A percentile compares a stretch with the other conserved stretches of the same genome.
Conservation (phyloP, 2,888 invertebrate genomes). For the Eupithecia inturbata region DNA sequence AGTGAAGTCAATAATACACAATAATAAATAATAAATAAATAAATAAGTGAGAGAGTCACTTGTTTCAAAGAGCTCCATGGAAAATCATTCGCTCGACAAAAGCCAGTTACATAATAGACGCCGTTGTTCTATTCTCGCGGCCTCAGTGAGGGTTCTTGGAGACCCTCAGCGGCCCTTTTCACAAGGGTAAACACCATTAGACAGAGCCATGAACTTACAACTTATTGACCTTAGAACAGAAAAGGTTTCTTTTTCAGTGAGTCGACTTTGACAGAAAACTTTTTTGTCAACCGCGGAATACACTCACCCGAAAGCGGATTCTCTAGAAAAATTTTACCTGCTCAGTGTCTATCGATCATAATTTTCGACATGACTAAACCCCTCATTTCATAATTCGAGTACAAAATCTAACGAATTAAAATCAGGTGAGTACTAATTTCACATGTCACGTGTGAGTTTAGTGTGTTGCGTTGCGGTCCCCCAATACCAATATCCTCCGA, state of each 20-base stretch:
- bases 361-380: not conserved
- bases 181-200: constrained; percentile 42
- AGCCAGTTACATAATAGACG: constrained; percentile 28
- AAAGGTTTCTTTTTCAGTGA: not conserved
- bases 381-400: not conserved
- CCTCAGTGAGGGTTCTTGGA: constrained; percentile 31
- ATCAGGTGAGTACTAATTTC: constrained; percentile 9
- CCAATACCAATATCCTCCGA: constrained; percentile 5
- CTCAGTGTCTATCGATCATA: not conserved
- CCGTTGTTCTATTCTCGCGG: constrained; percentile 32
- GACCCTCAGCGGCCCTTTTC: constrained; percentile 13
- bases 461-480: not conserved
- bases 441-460: constrained; percentile 2
- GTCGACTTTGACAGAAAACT: not conserved
- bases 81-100: constrained; percentile 23
- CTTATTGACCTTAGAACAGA: constrained; percentile 1
- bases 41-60: too few relatives aligned
- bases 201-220: constrained; percentile 32
- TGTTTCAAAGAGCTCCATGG: constrained; percentile 10
- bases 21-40: too few relatives aligned
- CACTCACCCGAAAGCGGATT: not conserved
- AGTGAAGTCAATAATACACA: not conserved
- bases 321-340: not conserved
- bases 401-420: not conserved
- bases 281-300: not conserved